phyloP scores from a whole-genome alignment of 1,140 invertebrate genomes.

The Pristionchus pacificus region DNA sequence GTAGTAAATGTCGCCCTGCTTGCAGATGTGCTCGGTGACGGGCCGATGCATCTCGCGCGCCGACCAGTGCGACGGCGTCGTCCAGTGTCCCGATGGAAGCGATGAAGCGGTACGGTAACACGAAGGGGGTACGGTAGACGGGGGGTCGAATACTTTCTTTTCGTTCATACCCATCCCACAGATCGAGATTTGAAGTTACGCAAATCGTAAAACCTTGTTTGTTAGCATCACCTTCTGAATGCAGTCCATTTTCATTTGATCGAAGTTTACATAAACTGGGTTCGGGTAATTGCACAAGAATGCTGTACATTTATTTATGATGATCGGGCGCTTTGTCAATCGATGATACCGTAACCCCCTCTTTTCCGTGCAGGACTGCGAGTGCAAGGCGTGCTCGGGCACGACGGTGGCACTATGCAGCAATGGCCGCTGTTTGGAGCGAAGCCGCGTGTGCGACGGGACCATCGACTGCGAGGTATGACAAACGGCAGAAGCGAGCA shows the following conservation, averaged over 20 bases:
- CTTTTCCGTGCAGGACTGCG: constrained; percentile 19
- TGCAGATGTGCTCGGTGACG: constrained; percentile 22
- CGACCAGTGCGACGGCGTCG: constrained; percentile 29
- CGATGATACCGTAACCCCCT: constrained; percentile 18
- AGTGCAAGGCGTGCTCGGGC: constrained; percentile 24
- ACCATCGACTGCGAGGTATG: constrained; percentile 12
- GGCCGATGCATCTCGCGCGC: constrained; percentile 19
- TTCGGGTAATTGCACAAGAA: too few species aligned
- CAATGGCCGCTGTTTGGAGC: constrained; percentile 25
- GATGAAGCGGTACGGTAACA: constrained; percentile 22
- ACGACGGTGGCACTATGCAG: constrained; percentile 19
- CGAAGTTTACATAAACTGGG: too few species aligned
- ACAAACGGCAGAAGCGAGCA: too few species aligned
- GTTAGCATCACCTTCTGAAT: too few species aligned
- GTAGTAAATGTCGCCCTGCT: too few species aligned
- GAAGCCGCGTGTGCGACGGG: constrained; percentile 24
- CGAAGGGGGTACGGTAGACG: not conserved
- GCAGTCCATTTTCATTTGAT: too few species aligned
- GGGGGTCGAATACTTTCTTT: constrained; percentile 12
- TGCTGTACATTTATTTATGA: too few species aligned
- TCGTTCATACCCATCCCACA: too few species aligned
- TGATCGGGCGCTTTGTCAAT: too few species aligned
- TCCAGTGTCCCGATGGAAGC: constrained; percentile 25
- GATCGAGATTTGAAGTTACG: too few species aligned
- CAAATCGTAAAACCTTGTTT: too few species aligned